phyloP scores from a whole-genome alignment of 2,113 vertebrate genomes.

The Aptenodytes patagonicus region DNA sequence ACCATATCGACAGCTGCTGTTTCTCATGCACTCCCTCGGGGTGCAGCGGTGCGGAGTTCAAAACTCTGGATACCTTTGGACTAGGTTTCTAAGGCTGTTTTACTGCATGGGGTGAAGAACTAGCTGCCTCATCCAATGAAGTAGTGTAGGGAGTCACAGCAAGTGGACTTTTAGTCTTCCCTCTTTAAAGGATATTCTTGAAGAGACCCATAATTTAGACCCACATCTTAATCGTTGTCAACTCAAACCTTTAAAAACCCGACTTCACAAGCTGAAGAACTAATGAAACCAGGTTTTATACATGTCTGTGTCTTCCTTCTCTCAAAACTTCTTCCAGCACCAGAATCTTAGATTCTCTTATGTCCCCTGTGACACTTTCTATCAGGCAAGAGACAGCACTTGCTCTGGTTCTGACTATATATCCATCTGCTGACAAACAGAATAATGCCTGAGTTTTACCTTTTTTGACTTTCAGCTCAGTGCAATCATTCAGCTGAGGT shows the following conservation, averaged over 20 bases:
- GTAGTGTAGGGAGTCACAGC: neutral
- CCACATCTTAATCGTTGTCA: neutral
- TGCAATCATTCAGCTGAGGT: neutral
- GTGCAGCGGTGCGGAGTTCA: neutral
- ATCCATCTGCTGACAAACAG: neutral
- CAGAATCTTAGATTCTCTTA: neutral
- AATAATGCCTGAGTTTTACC: neutral
- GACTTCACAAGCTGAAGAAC: neutral
- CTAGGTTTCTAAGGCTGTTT: neutral
- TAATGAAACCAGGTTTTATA: neutral
- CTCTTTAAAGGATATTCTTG: neutral
- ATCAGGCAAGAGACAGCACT: neutral
- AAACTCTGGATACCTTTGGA: neutral
- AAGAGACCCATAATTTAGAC: neutral
- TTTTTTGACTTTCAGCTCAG: neutral
- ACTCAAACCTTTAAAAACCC: neutral
- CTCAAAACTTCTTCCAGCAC: neutral
- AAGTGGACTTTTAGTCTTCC: neutral
- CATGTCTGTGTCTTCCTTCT: neutral
- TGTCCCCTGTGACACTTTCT: neutral
- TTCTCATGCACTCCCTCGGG: fast-evolving
- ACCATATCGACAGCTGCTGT: neutral
- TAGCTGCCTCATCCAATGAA: neutral
- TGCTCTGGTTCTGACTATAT: neutral
- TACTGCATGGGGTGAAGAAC: neutral